Evolutionary conservation across 2,113 vertebrate genomes (phyloP).

Genomic region (Odontophorus gujanensis): DNA sequence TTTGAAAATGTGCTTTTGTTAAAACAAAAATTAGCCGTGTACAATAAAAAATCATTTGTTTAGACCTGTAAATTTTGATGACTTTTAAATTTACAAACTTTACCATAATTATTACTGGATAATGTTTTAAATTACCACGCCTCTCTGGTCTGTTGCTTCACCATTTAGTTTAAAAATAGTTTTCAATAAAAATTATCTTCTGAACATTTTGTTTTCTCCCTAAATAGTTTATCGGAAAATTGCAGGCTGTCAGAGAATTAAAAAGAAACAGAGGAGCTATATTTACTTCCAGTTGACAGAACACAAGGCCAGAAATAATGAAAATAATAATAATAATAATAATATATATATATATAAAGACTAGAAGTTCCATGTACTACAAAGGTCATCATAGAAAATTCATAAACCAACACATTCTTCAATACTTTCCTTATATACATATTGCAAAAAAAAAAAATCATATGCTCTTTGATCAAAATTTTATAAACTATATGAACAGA

Average conservation of each 20-base stretch:
- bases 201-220: constrained; percentile 16
- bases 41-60: constrained; percentile 7
- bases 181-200: constrained; percentile 30
- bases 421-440: too few species aligned
- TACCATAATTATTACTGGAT: background rate
- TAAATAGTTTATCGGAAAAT: constrained; percentile 47
- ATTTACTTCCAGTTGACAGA: too few species aligned
- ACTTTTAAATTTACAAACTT: constrained; percentile 14
- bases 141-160: background rate
- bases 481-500: background rate
- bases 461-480: background rate
- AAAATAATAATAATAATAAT: background rate
- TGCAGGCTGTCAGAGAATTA: background rate
- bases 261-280: too few species aligned
- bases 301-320: too few species aligned
- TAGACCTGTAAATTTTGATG: constrained; percentile 13
- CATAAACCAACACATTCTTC: background rate
- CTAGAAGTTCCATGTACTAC: background rate
- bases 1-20: background rate
- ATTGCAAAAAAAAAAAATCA: background rate
- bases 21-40: background rate
- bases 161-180: constrained; percentile 39
- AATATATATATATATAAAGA: background rate
- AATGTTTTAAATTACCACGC: background rate
- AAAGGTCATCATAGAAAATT: background rate